These are phyloP conservation scores for Petroica traversi DNA, from an alignment of 2,113 vertebrate species.

Conservation along the genomic window DNA sequence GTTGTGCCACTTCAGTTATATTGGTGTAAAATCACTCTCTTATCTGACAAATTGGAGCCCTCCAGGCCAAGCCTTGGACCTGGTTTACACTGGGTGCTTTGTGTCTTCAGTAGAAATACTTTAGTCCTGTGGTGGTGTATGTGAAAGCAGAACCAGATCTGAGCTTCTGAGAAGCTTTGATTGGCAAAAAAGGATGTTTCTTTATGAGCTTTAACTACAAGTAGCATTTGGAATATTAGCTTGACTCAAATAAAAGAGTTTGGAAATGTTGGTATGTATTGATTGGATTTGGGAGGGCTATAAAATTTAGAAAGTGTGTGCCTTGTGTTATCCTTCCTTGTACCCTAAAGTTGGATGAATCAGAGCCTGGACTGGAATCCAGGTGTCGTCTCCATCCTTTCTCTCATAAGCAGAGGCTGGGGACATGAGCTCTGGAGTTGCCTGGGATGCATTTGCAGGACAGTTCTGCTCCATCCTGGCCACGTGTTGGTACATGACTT, in stretches of 20 bases:
- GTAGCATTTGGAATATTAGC: background rate
- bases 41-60: background rate
- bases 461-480: background rate
- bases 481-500: fast-evolving
- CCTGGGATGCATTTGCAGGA: background rate
- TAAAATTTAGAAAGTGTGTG: background rate
- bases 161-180: background rate
- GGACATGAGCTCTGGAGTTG: background rate
- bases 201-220: background rate
- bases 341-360: fast-evolving
- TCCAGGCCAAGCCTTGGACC: background rate
- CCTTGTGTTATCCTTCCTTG: background rate
- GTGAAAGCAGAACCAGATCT: background rate
- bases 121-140: background rate
- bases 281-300: background rate
- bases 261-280: background rate
- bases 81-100: background rate
- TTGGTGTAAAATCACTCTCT: background rate
- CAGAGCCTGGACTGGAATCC: background rate
- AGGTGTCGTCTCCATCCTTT: background rate
- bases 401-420: background rate
- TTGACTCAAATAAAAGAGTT: background rate
- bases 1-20: background rate
- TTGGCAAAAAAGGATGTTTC: background rate
- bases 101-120: background rate